These are phyloP conservation scores for Hemiprocne comata DNA, from an alignment of 2,113 vertebrate species.

Conservation along the genomic window DNA sequence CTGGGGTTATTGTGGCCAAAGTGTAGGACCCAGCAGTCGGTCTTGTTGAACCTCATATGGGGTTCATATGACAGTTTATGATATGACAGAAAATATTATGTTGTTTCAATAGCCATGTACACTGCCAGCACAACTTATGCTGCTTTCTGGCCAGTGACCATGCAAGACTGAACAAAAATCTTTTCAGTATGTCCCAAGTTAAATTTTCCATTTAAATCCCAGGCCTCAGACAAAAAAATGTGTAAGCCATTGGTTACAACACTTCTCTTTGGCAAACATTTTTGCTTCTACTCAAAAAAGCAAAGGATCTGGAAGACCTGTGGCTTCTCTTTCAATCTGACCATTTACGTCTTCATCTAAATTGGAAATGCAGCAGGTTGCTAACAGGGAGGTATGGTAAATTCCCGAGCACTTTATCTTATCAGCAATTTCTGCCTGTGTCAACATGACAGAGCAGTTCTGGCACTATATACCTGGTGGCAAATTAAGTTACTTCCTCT, in stretches of 20 bases:
- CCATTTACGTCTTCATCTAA: background rate
- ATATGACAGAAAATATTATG: background rate
- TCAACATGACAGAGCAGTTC: background rate
- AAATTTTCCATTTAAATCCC: background rate
- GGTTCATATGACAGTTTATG: background rate
- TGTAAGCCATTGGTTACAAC: background rate
- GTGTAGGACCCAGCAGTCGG: too few relatives aligned
- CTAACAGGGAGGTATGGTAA: background rate
- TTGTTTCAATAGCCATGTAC: background rate
- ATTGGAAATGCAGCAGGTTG: conserved; percentile 11
- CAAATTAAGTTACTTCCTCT: conserved; percentile 1
- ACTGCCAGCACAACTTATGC: conserved; percentile 16
- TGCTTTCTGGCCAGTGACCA: background rate
- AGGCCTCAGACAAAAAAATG: background rate
- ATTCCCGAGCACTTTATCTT: background rate
- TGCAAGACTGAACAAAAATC: background rate
- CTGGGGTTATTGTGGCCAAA: too few relatives aligned
- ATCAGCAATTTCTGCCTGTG: background rate
- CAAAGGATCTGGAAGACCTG: background rate
- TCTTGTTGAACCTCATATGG: too few relatives aligned
- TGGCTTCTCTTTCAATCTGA: conserved; percentile 27
- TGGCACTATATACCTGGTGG: background rate
- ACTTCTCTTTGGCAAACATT: background rate
- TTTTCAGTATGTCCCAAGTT: background rate
- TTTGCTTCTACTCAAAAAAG: background rate